Percentiles rank a stretch among this genome's conserved stretches.
Conservation (phyloP, 1,140 invertebrate species). For the Phymorhynchus buccinoides region DNA sequence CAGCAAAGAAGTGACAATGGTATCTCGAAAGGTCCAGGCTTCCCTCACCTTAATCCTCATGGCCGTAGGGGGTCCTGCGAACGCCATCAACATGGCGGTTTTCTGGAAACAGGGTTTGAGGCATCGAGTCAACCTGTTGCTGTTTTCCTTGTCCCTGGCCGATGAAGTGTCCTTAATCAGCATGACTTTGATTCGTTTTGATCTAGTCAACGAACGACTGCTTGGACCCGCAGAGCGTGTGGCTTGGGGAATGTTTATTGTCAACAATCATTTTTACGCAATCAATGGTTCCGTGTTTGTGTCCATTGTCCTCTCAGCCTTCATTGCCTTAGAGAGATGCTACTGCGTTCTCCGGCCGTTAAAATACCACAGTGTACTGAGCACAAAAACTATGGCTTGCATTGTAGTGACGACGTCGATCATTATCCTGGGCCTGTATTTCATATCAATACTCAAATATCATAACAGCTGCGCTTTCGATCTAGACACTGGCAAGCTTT, state of each 20-base stretch:
- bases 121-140: not conserved
- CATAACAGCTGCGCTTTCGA: not conserved
- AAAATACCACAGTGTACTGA: not conserved
- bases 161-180: not conserved
- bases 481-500: not conserved
- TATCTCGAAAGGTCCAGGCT: no score
- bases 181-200: not conserved
- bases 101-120: not conserved
- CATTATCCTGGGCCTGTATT: not conserved
- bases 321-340: not conserved
- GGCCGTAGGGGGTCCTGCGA: not conserved
- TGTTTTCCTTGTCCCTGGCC: not conserved
- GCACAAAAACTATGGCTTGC: not conserved
- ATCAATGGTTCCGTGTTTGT: not conserved
- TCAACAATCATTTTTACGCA: not conserved
- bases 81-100: not conserved
- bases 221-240: not conserved
- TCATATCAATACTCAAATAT: not conserved
- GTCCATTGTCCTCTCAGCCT: not conserved
- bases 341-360: not conserved
- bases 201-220: not conserved
- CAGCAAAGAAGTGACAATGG: no score
- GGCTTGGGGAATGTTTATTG: not conserved
- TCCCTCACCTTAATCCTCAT: not conserved
- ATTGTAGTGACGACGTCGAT: not conserved